Base-by-base conservation (phyloP, 64 coral and sea anemone genomes). In the Porites lutea region DNA sequence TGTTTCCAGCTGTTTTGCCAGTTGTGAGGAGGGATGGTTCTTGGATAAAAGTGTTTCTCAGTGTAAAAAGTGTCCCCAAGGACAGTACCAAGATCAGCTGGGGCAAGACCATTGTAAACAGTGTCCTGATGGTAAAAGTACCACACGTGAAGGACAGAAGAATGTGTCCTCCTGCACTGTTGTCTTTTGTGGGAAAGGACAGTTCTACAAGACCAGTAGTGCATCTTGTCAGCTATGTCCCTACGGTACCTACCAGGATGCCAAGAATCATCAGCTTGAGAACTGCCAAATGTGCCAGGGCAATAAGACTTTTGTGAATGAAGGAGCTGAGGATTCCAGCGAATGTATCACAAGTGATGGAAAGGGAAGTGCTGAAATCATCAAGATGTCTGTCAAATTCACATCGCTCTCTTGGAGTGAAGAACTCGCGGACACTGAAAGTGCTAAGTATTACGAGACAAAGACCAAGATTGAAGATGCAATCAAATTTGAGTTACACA, bases 21-120 rank as follows among this genome's bases (percentile, higher is more conserved):
- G 63, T 3, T 84, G 81, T 48, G 46, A 13, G 2, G 52, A 69
- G 46, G 81, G 81, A 45, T 48, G 37, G 61, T 84, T 68, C 62
- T 13, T 84, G 2, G 15, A 84, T 46, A 84, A 53, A 52, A 51
- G 61, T 21, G 45, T 52, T 63, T 51, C 61, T 51, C 44, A 23
- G 47, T 84, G 81, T 23, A 52, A 84, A 68, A 84, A 46, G 18
- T 91, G 89, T 50, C 89, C 79, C 9, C 13, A 59, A 54, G 78
- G 81, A 46, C 8, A 53, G 22, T 91, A 74, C 68, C 79, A 79
- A 16, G 89, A 91, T 23, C 75, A 72, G 48, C 48, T 11, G 54
- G 89, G 89, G 20, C 77, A 83, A 49, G 53, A 74, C 27, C 37
- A 83, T 7, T 91, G 89, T 45, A 91, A 57, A 48, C 60, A 8